Evolutionary conservation across 2,888 invertebrate genomes (phyloP), one percentile per base, ranked within the genome.

Genomic region (Aquatica leii): DNA sequence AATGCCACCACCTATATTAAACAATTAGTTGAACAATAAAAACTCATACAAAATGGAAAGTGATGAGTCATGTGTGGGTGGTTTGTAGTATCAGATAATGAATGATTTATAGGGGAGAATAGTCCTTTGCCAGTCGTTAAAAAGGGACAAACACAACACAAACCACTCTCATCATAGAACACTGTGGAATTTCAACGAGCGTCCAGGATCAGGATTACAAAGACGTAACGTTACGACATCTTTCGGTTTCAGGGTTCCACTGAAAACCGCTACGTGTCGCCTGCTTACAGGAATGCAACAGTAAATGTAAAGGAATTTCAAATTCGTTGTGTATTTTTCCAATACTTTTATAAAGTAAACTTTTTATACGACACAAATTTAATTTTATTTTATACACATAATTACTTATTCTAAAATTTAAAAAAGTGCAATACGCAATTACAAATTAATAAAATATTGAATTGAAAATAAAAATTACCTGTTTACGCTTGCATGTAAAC

Each of bases 261-360:
- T 59, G 70, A 62, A 59, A 62, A 69, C 80, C 81, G 79, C 75
- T 73, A 77, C 75, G 78, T 76, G 81, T 77, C 81, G 81, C 81
- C 75, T 72, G 72, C 68, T 66, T 74, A 63, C 73, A 72, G 74
- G 71, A 74, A 74, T 72, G 63, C 66, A 41, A 40, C 62, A 56
- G 15, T 51, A 60, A 24, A 60, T 50, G 21, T 59, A 59, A 52
- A 48, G 37, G 41, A 56, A 66, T 57, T 59, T n/a, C 8, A 15
- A 48, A 48, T 12, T 48, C 43, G 9, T 15, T 2, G 6, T 24
- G 24, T 24, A 4, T 4, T 24, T 24, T n/a, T n/a, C n/a, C n/a
- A n/a, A n/a, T n/a, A n/a, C n/a, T n/a, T n/a, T n/a, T n/a, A n/a
- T n/a, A n/a, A n/a, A n/a, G n/a, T n/a, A n/a, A n/a, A n/a, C n/a